These are phyloP conservation scores for Lepidocyrtinus sp. DNA, from an alignment of 2,888 invertebrate species.

Conservation along the genomic window DNA sequence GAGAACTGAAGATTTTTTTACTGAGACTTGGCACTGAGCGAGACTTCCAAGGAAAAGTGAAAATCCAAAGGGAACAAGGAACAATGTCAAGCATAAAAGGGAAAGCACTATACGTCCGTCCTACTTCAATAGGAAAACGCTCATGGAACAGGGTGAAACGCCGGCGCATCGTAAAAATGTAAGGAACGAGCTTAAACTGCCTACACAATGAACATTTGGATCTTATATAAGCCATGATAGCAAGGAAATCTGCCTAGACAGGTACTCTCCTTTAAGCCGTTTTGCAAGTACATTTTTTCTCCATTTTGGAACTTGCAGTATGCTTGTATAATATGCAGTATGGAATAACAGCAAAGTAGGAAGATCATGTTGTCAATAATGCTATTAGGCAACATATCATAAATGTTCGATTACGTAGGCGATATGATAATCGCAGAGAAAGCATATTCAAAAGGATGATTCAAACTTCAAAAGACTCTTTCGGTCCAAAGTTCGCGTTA, in stretches of 20 bases:
- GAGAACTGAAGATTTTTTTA: neutral
- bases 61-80: slow-evolving; percentile 51
- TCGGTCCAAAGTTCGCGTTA: too few relatives aligned
- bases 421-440: neutral
- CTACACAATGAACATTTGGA: slow-evolving; percentile 7
- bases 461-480: too few relatives aligned
- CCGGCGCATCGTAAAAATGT: slow-evolving; percentile 39
- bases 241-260: too few relatives aligned
- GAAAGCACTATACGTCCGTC: slow-evolving; percentile 23
- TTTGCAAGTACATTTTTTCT: too few relatives aligned
- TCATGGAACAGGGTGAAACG: slow-evolving; percentile 40
- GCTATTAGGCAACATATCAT: too few relatives aligned
- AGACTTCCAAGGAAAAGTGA: slow-evolving; percentile 21
- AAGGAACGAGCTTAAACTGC: neutral
- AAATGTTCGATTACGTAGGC: too few relatives aligned
- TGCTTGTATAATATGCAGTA: too few relatives aligned
- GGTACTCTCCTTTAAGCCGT: neutral
- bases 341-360: too few relatives aligned
- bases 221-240: too few relatives aligned
- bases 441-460: too few relatives aligned
- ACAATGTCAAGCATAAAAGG: slow-evolving; percentile 34
- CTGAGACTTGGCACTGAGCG: neutral
- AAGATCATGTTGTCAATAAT: too few relatives aligned
- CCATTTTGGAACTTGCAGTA: too few relatives aligned
- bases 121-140: slow-evolving; percentile 21